These are phyloP conservation scores for Megalops cyprinoides DNA, from an alignment of 2,797 vertebrate species.

Conservation along the genomic window DNA sequence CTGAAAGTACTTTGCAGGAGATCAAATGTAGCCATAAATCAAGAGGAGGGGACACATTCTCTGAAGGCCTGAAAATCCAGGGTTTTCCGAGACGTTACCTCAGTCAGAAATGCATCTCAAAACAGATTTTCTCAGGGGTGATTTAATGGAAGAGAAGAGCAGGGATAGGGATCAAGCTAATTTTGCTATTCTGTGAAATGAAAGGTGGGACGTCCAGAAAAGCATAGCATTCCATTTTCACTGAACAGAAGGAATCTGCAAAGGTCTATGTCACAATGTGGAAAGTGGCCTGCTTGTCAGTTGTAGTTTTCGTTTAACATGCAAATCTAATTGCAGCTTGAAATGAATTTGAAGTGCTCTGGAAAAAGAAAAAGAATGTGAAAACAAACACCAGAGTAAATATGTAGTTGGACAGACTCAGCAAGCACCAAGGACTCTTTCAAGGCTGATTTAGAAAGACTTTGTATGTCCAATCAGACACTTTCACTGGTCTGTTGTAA, in stretches of 20 bases:
- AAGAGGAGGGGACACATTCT: not conserved
- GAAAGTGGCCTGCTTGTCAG: not conserved
- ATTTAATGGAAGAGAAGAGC: not conserved
- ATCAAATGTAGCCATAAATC: not conserved
- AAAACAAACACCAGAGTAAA: not conserved
- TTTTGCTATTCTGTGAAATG: not conserved
- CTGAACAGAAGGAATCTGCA: not conserved
- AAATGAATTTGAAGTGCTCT: not conserved
- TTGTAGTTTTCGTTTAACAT: too few relatives aligned
- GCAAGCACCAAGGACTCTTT: not conserved
- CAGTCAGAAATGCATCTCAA: constrained; percentile 1
- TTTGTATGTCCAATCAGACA: not conserved
- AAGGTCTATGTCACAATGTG: not conserved
- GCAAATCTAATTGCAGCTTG: not conserved
- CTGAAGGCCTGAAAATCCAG: not conserved
- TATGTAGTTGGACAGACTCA: not conserved
- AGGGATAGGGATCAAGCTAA: not conserved
- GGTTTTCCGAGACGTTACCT: constrained; percentile 16
- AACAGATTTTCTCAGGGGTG: not conserved
- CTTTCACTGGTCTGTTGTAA: not conserved
- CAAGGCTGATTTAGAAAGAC: not conserved
- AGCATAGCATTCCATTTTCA: not conserved
- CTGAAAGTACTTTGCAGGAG: not conserved
- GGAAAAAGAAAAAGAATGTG: not conserved
- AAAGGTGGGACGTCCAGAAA: not conserved